Evolutionary conservation across 2,797 vertebrate species (phyloP), one percentile per base, ranked within the genome.

Genomic region (Onychomys arenicola): DNA sequence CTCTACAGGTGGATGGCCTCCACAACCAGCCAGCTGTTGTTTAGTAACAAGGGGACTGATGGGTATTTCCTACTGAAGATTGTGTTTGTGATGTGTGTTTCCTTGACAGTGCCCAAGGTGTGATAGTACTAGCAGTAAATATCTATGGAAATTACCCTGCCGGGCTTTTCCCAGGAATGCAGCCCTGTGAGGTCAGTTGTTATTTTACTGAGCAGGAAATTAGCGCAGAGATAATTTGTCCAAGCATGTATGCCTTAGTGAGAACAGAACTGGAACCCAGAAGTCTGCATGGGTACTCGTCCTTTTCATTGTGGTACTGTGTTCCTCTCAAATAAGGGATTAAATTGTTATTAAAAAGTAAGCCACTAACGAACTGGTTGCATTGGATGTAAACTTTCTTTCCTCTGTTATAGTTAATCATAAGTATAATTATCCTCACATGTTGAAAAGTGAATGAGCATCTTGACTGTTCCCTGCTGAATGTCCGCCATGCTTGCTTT

Each of bases 401-500:
- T 80, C 32, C 52, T 67, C 19, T 67, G 46, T 61, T 52, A 34
- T 75, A 67, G 37, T 83, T 83, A 52, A 52, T 89, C 49, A 8
- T 81, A 80, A 75, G 25, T 85, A n/a, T 80, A 65, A 80, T 82
- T 89, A 46, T 46, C 49, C 88, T 90, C 59, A n/a, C 86, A 17
- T 89, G 16, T 92, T 88, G 97, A 92, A 59, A 92, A 97, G 85
- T 80, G 87, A 94, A 69, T 88, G 21, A 67, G 19, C 4, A 59
- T 86, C 25, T 96, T 80, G 65, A 92, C 96, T 55, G 34, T 88
- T 84, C 77, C 86, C 94, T 95, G 91, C 89, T 95, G 96, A 98
- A 97, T 97, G 97, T 67, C 96, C 0, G 29, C 80, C 34, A 57
- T 96, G 10, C 69, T 97, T 96, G n/a, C 96, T 96, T 95, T 98